These are phyloP conservation scores for Emmelina monodactyla DNA, from an alignment of 2,888 invertebrate species.

Conservation along the genomic window DNA sequence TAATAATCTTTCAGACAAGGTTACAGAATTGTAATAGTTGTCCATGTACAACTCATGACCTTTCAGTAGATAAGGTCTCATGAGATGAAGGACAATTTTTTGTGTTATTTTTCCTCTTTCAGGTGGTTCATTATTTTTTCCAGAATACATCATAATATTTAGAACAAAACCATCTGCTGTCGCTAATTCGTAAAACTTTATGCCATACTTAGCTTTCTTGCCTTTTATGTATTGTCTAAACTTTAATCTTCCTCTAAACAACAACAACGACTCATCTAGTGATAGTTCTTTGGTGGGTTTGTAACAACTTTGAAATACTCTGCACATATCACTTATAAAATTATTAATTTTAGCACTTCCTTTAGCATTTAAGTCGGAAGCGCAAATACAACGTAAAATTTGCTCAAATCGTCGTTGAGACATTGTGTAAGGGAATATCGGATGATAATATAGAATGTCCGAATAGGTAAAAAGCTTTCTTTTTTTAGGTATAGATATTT, in stretches of 20 bases:
- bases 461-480: constrained; percentile 2
- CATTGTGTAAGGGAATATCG: constrained; percentile 2
- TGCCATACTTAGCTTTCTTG: too few relatives aligned
- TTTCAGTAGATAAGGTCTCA: constrained; percentile 10
- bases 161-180: constrained; percentile 12
- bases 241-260: constrained; percentile 3
- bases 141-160: constrained; percentile 13
- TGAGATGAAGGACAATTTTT: constrained; percentile 6
- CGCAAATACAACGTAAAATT: too few relatives aligned
- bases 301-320: constrained; percentile 1
- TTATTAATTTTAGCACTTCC: constrained; percentile 1
- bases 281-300: constrained; percentile 4
- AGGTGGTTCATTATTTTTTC: constrained; percentile 5
- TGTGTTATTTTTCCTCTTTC: constrained; percentile 7
- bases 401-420: constrained; percentile 5
- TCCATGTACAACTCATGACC: constrained; percentile 13
- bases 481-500: constrained; percentile 4
- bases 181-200: too few relatives aligned
- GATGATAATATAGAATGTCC: constrained; percentile 5
- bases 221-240: constrained; percentile 6
- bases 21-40: constrained; percentile 10
- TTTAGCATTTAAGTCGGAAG: too few relatives aligned
- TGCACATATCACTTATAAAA: constrained; percentile 3
- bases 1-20: constrained; percentile 9
- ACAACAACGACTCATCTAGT: constrained; percentile 4